Evolutionary conservation across 2,888 invertebrate genomes (phyloP).

Genomic region (Eurois occulta): DNA sequence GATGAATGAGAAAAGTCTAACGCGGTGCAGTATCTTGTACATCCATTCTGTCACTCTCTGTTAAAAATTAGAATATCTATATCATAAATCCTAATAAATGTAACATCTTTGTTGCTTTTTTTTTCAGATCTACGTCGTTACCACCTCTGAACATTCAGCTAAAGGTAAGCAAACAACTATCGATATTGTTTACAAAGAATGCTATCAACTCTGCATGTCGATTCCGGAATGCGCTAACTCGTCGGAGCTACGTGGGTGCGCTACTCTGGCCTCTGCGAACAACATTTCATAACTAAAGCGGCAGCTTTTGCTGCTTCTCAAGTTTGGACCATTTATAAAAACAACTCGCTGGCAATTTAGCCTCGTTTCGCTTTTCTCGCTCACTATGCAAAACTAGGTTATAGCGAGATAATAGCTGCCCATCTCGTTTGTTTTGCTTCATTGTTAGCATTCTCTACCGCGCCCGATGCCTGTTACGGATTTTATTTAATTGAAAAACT

Average conservation of each 20-base stretch:
- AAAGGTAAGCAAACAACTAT: slow-evolving; percentile 52
- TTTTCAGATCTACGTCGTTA: slow-evolving; percentile 59
- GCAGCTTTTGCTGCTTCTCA: slow-evolving; percentile 60
- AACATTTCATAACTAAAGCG: slow-evolving; percentile 61
- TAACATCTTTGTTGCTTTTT: slow-evolving; percentile 40
- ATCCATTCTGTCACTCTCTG: slow-evolving; percentile 19
- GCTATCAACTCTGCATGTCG: slow-evolving; percentile 49
- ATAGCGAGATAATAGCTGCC: slow-evolving; percentile 81
- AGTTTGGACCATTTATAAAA: slow-evolving; percentile 73
- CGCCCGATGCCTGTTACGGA: slow-evolving; percentile 69
- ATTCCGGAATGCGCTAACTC: slow-evolving; percentile 41
- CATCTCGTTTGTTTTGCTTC: slow-evolving; percentile 78
- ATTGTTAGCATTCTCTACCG: slow-evolving; percentile 80
- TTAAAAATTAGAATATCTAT: slow-evolving; percentile 4
- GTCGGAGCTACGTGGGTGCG: slow-evolving; percentile 27
- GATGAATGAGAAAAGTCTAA: slow-evolving; percentile 27
- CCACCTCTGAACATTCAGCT: slow-evolving; percentile 47
- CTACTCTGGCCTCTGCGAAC: slow-evolving; percentile 66
- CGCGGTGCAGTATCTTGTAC: slow-evolving; percentile 20
- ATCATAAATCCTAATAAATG: slow-evolving; percentile 4
- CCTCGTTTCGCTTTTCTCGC: slow-evolving; percentile 76
- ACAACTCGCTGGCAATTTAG: slow-evolving; percentile 76
- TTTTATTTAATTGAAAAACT: slow-evolving; percentile 75
- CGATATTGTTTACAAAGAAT: slow-evolving; percentile 45
- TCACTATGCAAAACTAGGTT: slow-evolving; percentile 79